Conservation (phyloP, 2,113 vertebrate genomes). For the Xiphophorus hellerii region DNA sequence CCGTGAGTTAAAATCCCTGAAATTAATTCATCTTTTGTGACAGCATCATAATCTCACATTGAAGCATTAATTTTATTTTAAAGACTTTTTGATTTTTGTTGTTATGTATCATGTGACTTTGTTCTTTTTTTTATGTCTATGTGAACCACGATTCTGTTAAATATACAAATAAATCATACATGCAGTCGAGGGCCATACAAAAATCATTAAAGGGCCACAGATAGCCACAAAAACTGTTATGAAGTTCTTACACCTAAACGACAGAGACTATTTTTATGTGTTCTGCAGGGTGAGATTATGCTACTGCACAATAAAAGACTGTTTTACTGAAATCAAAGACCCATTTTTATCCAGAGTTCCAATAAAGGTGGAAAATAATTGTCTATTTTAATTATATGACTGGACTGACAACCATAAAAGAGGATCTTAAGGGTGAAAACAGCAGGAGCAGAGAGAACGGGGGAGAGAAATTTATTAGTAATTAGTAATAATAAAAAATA, state of each 20-base stretch:
- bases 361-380: neutral
- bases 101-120: too few species aligned
- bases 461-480: neutral
- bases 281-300: neutral
- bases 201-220: too few species aligned
- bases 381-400: slow-evolving; percentile 6
- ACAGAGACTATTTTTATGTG: neutral
- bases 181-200: too few species aligned
- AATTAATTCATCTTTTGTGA: neutral
- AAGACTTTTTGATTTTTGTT: too few species aligned
- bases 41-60: neutral
- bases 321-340: neutral
- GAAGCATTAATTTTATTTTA: too few species aligned
- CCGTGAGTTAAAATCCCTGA: neutral
- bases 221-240: too few species aligned
- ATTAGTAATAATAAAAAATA: neutral
- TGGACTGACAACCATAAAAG: slow-evolving; percentile 1
- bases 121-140: too few species aligned
- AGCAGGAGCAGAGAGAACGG: slow-evolving; percentile 3
- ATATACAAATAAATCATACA: too few species aligned
- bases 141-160: too few species aligned
- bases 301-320: neutral
- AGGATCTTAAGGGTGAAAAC: slow-evolving; percentile 13
- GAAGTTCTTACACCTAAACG: neutral
- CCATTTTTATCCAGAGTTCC: neutral